These are phyloP conservation scores for Armadillidium nasatum DNA, from an alignment of 1,140 invertebrate genomes.

Conservation along the genomic window DNA sequence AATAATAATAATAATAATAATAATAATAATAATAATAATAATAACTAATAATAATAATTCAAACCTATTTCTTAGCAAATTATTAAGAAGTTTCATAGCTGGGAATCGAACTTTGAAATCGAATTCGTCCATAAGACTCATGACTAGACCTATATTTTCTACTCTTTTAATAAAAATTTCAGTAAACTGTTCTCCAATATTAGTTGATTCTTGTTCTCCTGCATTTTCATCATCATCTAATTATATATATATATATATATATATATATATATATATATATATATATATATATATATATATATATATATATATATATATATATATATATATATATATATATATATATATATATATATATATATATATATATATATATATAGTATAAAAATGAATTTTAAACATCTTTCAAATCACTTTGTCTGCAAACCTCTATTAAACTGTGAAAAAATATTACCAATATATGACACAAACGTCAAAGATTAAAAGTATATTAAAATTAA, in stretches of 20 bases:
- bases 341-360: too few relatives aligned
- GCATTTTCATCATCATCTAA: conserved; percentile 27
- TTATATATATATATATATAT: conserved; percentile 12
- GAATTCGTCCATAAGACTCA: conserved; percentile 89
- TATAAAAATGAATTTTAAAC: too few relatives aligned
- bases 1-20: not conserved
- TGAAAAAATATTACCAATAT: too few relatives aligned
- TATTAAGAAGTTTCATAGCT: conserved; percentile 76
- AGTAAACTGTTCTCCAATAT: conserved; percentile 88
- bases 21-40: not conserved
- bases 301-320: too few relatives aligned
- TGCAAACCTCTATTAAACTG: too few relatives aligned
- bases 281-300: too few relatives aligned
- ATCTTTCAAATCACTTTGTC: too few relatives aligned
- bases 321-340: too few relatives aligned
- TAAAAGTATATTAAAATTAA: too few relatives aligned
- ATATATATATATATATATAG: too few relatives aligned
- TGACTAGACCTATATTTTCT: conserved; percentile 76
- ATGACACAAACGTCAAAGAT: too few relatives aligned
- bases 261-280: too few relatives aligned
- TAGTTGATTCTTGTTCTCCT: conserved; percentile 45
- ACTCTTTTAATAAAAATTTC: conserved; percentile 95
- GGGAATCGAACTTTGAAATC: conserved; percentile 87
- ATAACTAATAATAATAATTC: not conserved
- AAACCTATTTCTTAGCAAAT: conserved; percentile 66